These are phyloP conservation scores for Odontamblyopus lacepedii DNA, from an alignment of 2,797 vertebrate species.

Conservation along the genomic window DNA sequence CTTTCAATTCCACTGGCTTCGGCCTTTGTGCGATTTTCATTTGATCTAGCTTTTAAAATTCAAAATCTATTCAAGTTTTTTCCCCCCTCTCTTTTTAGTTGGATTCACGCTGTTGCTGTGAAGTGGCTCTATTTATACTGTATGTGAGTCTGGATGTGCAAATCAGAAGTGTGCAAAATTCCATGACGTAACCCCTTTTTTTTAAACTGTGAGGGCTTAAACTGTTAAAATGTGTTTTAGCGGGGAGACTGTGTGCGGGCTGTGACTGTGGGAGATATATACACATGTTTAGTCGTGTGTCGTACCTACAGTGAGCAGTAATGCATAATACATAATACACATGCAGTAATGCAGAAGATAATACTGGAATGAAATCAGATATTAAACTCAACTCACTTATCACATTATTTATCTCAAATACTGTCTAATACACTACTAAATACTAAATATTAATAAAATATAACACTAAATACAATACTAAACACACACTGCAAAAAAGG, in stretches of 20 bases:
- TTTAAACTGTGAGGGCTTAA: slow-evolving; percentile 74
- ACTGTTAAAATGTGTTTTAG: slow-evolving; percentile 79
- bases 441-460: too few species aligned
- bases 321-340: too few species aligned
- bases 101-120: slow-evolving; percentile 75
- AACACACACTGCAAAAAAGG: too few species aligned
- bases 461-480: too few species aligned
- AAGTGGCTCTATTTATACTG: slow-evolving; percentile 73
- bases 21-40: slow-evolving; percentile 84
- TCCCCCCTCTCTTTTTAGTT: slow-evolving; percentile 52
- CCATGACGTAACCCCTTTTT: slow-evolving; percentile 66
- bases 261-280: slow-evolving; percentile 5
- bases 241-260: slow-evolving; percentile 66
- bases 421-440: too few species aligned
- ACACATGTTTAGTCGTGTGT: not conserved
- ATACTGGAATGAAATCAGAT: too few species aligned
- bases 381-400: too few species aligned
- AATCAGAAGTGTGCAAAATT: slow-evolving; percentile 75
- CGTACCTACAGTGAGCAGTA: not conserved
- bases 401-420: too few species aligned
- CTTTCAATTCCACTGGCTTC: slow-evolving; percentile 85
- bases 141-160: slow-evolving; percentile 70
- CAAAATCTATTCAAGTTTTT: slow-evolving; percentile 84
- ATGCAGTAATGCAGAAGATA: too few species aligned
- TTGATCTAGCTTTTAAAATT: slow-evolving; percentile 87